Percentiles rank a stretch among this genome's conserved stretches.
Evolutionary conservation across 2,888 invertebrate genomes (phyloP).

Genomic region (Sphecodes monilicornis): DNA sequence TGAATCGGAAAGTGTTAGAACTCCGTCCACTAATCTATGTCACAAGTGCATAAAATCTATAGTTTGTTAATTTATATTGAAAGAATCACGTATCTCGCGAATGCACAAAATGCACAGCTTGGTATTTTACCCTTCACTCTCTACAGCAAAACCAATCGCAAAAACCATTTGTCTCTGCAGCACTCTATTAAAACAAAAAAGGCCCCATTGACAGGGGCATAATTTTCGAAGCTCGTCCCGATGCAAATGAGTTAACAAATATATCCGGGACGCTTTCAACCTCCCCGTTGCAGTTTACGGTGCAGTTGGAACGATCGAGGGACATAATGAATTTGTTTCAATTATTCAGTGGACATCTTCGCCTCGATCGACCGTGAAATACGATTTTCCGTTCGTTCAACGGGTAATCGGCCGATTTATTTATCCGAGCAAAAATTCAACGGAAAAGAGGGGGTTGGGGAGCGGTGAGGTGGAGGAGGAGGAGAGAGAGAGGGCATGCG

Average conservation of each 20-base stretch:
- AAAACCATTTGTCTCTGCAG: not conserved
- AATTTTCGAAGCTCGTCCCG: slow-evolving; percentile 4
- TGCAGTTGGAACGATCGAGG: not conserved
- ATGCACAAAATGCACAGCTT: not conserved
- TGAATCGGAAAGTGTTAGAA: too few relatives aligned
- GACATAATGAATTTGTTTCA: slow-evolving; percentile 2
- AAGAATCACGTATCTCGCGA: not conserved
- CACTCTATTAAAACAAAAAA: not conserved
- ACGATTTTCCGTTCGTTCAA: slow-evolving; percentile 51
- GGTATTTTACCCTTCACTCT: not conserved
- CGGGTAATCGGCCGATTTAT: slow-evolving; percentile 67
- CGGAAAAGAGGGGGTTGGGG: slow-evolving; percentile 23
- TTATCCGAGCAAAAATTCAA: slow-evolving; percentile 57
- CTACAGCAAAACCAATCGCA: not conserved
- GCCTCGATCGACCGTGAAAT: slow-evolving; percentile 26
- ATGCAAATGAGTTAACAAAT: slow-evolving; percentile 12
- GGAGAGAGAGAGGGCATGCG: slow-evolving; percentile 6
- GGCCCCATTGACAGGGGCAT: slow-evolving; percentile 3
- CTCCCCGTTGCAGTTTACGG: not conserved
- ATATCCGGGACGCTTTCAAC: not conserved
- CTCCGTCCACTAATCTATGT: too few relatives aligned
- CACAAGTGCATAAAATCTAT: too few relatives aligned
- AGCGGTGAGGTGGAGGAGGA: slow-evolving; percentile 4
- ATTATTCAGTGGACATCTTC: slow-evolving; percentile 39
- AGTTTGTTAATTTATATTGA: too few relatives aligned